A percentile compares a stretch with the other conserved stretches of the same genome.
These are phyloP conservation scores for Borostomias antarcticus DNA, from an alignment of 2,797 vertebrate genomes.

Conservation along the genomic window DNA sequence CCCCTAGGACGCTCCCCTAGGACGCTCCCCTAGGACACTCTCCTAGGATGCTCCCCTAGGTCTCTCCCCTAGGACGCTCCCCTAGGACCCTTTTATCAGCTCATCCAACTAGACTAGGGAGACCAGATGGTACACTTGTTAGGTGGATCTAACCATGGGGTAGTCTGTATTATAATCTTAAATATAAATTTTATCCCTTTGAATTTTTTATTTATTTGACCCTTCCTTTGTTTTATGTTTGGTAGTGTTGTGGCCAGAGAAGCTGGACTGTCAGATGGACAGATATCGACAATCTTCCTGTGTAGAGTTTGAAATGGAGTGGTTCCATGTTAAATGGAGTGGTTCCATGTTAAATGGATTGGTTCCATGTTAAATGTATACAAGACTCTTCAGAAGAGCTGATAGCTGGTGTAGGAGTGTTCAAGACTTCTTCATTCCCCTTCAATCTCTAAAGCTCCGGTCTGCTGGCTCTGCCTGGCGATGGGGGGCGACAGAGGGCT, in stretches of 20 bases:
- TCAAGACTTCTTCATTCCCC: too few species aligned
- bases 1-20: too few species aligned
- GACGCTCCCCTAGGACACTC: too few species aligned
- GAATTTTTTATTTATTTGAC: constrained; percentile 66
- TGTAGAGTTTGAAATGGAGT: constrained; percentile 44
- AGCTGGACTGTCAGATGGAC: constrained; percentile 28
- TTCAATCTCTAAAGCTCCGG: constrained; percentile 36
- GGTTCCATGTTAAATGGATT: too few species aligned
- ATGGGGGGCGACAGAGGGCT: neutral
- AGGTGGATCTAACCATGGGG: constrained; percentile 34
- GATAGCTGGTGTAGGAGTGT: too few species aligned
- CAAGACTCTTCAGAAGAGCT: neutral
- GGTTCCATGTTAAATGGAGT: constrained; percentile 22
- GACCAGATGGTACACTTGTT: constrained; percentile 26
- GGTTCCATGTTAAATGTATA: neutral
- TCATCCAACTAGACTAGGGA: too few species aligned
- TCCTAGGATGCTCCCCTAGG: too few species aligned
- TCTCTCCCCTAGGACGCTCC: too few species aligned
- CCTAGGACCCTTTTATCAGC: too few species aligned
- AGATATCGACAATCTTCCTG: constrained; percentile 68
- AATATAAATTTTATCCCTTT: neutral
- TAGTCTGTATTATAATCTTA: constrained; percentile 51
- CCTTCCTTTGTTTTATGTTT: constrained; percentile 55
- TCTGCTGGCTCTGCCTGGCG: constrained; percentile 22
- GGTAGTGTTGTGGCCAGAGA: constrained; percentile 39